Conservation (phyloP, 2,888 invertebrate species). For the Lepidochrysops patricia region DNA sequence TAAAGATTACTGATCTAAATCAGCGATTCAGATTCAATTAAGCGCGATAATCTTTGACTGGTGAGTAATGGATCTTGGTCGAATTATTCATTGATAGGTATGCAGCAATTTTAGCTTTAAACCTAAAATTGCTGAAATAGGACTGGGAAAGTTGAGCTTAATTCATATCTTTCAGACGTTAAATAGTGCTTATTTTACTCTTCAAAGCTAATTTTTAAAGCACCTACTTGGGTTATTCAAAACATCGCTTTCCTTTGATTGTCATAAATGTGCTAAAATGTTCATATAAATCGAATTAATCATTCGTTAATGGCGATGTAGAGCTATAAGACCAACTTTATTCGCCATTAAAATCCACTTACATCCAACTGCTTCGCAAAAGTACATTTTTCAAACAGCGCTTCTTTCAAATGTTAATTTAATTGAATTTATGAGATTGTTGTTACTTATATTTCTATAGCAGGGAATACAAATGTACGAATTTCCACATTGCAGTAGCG, state of each 20-base stretch:
- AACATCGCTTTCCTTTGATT: not conserved
- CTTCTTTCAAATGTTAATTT: slow-evolving; percentile 3
- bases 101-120: too few species aligned
- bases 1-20: too few species aligned
- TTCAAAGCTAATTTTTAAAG: not conserved
- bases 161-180: too few species aligned
- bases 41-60: not conserved
- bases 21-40: not conserved
- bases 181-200: too few species aligned
- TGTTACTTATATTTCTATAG: not conserved
- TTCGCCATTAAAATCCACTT: not conserved
- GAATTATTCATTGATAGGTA: too few species aligned
- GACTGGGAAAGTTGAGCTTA: too few species aligned
- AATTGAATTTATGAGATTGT: not conserved
- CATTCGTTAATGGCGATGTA: not conserved
- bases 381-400: not conserved
- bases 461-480: too few species aligned
- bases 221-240: not conserved
- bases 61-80: too few species aligned
- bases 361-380: not conserved
- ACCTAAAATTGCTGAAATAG: too few species aligned
- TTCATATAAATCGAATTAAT: not conserved
- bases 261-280: not conserved
- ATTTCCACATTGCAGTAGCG: too few species aligned
- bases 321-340: not conserved